Conservation (phyloP, 1,140 invertebrate genomes). For the Zaprionus taronus region DNA sequence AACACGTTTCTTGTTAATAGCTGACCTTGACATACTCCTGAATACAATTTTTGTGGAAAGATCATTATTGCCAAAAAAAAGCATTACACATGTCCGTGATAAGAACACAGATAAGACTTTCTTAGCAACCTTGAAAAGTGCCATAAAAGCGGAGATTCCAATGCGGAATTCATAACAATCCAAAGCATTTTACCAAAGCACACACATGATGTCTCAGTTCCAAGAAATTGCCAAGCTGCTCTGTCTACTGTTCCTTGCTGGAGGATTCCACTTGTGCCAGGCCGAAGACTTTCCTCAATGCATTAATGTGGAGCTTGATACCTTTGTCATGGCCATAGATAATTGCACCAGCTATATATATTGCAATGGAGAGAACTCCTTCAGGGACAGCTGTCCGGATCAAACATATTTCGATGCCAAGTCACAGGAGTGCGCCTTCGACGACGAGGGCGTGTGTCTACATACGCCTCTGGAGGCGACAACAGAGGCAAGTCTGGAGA, state of each 20-base stretch:
- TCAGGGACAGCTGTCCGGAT: conserved; percentile 65
- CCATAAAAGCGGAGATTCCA: conserved; percentile 44
- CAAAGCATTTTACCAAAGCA: conserved; percentile 2
- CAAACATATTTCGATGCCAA: conserved; percentile 70
- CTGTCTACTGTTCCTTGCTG: conserved; percentile 39
- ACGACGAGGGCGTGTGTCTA: conserved; percentile 60
- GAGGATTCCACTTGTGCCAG: background rate
- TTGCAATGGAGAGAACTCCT: conserved; percentile 68
- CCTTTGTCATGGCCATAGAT: conserved; percentile 60
- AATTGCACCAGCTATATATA: conserved; percentile 73
- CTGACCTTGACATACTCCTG: conserved; percentile 61
- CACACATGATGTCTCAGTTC: conserved; percentile 34
- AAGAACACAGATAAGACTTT: conserved; percentile 48
- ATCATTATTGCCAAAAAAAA: conserved; percentile 45
- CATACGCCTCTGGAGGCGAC: background rate
- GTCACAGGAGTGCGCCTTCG: conserved; percentile 68
- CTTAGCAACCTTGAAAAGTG: conserved; percentile 39
- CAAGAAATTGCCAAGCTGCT: conserved; percentile 11
- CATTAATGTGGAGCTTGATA: conserved; percentile 41
- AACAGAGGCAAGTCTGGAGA: background rate
- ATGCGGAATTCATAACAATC: background rate
- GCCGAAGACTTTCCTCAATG: conserved; percentile 58
- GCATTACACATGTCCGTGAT: conserved; percentile 26
- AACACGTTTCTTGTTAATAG: background rate
- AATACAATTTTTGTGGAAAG: conserved; percentile 11